phyloP scores from a whole-genome alignment of 2,888 invertebrate genomes.

The Campoletis raptor region DNA sequence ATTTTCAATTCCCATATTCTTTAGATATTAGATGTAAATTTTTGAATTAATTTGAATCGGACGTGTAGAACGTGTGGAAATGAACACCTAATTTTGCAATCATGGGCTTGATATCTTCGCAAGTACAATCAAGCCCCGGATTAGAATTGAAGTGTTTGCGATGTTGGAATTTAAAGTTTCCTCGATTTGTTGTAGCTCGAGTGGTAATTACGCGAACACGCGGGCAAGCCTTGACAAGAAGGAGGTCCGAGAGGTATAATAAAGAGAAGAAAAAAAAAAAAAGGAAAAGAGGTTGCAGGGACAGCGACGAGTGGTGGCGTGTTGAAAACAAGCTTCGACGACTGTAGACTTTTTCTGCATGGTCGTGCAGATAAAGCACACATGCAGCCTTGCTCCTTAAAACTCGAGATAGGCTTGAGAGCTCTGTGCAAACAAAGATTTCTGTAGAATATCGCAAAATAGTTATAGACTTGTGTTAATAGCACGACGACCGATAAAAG shows the following conservation, averaged over 20 bases:
- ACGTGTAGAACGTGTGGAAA: not conserved
- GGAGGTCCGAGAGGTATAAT: constrained; percentile 36
- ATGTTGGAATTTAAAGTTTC: constrained; percentile 63
- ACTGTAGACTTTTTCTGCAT: constrained; percentile 27
- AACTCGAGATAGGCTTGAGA: constrained; percentile 38
- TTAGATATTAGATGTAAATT: not conserved
- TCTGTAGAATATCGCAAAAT: not conserved
- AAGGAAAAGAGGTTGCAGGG: constrained; percentile 65
- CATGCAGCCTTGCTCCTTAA: constrained; percentile 58
- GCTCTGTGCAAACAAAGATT: not conserved
- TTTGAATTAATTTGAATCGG: not conserved
- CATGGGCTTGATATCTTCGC: constrained; percentile 3
- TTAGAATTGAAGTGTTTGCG: constrained; percentile 32
- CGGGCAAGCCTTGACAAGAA: constrained; percentile 47
- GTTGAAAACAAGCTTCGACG: constrained; percentile 55
- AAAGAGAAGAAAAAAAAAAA: constrained; percentile 52
- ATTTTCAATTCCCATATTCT: not conserved
- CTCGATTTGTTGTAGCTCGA: constrained; percentile 43
- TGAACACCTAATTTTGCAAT: constrained; percentile 9
- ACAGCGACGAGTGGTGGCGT: constrained; percentile 50
- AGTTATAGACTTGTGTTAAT: not conserved
- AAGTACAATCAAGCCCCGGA: constrained; percentile 28
- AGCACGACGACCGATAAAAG: not conserved
- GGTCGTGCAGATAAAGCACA: constrained; percentile 60
- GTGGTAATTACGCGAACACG: constrained; percentile 60